Base-by-base conservation (phyloP, 2,113 vertebrate species). In the Aegithalos caudatus region DNA sequence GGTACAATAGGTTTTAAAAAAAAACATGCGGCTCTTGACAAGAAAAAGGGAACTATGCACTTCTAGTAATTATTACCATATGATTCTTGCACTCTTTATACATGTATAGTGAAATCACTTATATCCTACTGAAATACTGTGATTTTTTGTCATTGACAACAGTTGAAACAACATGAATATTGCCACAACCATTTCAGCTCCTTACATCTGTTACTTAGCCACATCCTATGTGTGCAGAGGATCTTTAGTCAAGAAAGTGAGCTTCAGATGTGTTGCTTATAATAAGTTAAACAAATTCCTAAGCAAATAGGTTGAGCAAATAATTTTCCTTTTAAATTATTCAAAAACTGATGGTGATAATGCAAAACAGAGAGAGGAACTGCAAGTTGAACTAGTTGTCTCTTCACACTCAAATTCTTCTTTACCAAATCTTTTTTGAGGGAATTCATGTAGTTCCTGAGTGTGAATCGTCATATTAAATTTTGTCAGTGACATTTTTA, bases 11-110 rank as follows among this genome's bases (percentile, higher is more conserved):
- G 97, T 96, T 96, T 96, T 87, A 88, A 92, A 91, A 92, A 92
- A 93, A 92, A 48, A 92, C 97, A 97, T 98, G 97, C 98, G 98
- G 94, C 78, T 97, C 96, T 97, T 95, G 91, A 97, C 95, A 97
- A 91, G 86, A 97, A 95, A 96, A 84, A 73, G 94, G 87, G 94
- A 97, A 97, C 96, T 96, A 94, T 92, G 95, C 64, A 58, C 50
- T 88, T 97, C 92, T 89, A 92, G 89, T 97, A 97, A 97, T 87
- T 54, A 96, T 91, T 85, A 69, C 93, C 97, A 96, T 90, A 92
- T 94, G 95, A 92, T 74, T 86, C 81, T 90, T 92, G 80, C 61
- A 64, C 69, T 88, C 31, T 92, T 90, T 84, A 57, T 90, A 69
- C 72, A 65, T 81, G 57, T 72, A 44, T 56, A 83, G 35, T 77